Conservation (phyloP, 2,113 vertebrate species). For the Sorex araneus region DNA sequence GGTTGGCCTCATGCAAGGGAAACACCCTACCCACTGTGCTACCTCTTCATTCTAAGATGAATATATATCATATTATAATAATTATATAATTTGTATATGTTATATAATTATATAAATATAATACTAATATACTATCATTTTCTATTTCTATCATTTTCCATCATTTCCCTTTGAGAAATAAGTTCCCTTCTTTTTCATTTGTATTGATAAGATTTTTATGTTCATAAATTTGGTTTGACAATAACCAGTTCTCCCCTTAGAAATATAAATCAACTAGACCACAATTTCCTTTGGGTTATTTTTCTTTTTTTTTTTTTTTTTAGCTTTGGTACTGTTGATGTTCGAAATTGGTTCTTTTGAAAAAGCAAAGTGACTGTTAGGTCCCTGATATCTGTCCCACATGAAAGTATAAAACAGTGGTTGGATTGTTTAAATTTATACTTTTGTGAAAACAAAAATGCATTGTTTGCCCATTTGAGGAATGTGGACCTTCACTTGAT, state of each 20-base stretch:
- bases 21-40: too few species aligned
- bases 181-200: slow-evolving; percentile 3
- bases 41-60: too few species aligned
- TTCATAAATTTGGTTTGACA: slow-evolving; percentile 16
- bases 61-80: too few species aligned
- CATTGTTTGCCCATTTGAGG: neutral
- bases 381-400: neutral
- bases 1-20: too few species aligned
- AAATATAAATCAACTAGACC: neutral
- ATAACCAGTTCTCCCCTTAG: neutral
- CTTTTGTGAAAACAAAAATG: slow-evolving; percentile 15
- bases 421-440: neutral
- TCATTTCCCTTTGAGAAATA: slow-evolving; percentile 48
- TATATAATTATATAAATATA: too few species aligned
- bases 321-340: neutral
- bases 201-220: slow-evolving; percentile 6
- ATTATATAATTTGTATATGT: too few species aligned
- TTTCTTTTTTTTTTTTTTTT: neutral
- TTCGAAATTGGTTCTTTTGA: slow-evolving; percentile 36
- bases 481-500: slow-evolving; percentile 42
- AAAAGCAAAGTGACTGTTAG: neutral
- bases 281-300: too few species aligned
- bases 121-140: neutral
- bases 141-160: slow-evolving; percentile 24
- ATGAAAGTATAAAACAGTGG: neutral